Percentiles rank a stretch among this genome's conserved stretches.
These are phyloP conservation scores for Hyla sarda DNA, from an alignment of 2,113 vertebrate species.

Conservation along the genomic window DNA sequence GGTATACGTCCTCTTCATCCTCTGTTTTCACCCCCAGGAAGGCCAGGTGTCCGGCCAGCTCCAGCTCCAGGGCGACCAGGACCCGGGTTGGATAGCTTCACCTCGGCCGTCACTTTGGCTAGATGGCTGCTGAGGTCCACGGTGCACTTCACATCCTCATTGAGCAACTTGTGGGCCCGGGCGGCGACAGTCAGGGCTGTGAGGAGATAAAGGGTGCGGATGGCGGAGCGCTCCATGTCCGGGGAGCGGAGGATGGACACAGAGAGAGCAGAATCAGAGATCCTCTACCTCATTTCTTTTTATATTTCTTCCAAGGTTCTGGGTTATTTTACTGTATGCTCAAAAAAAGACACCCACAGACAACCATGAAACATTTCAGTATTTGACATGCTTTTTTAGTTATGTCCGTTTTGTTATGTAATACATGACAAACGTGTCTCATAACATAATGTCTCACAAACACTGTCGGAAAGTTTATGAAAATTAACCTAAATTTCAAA, in stretches of 20 bases:
- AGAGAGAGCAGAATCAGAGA: neutral
- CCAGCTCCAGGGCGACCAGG: conserved; percentile 84
- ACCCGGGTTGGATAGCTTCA: conserved; percentile 83
- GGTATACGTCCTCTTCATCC: no score
- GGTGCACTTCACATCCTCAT: conserved; percentile 90
- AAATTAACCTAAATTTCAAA: no score
- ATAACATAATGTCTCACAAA: no score
- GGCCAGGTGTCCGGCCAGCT: conserved; percentile 83
- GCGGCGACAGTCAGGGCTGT: conserved; percentile 56
- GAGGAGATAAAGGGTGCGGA: conserved; percentile 66
- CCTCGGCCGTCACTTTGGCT: conserved; percentile 89
- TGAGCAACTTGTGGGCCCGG: conserved; percentile 70
- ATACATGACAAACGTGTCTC: no score
- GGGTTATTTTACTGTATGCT: no score
- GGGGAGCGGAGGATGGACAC: neutral
- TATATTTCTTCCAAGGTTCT: no score
- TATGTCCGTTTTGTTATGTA: no score
- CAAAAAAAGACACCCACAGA: no score
- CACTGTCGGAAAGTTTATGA: no score
- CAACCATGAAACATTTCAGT: no score
- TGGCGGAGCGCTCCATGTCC: conserved; percentile 69
- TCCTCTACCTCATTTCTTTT: no score
- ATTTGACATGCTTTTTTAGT: no score
- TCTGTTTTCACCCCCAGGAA: conserved; percentile 92
- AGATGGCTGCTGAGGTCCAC: conserved; percentile 92